A percentile compares a stretch with the other conserved stretches of the same genome.
phyloP scores from a whole-genome alignment of 2,797 vertebrate genomes.

The Sparus aurata region DNA sequence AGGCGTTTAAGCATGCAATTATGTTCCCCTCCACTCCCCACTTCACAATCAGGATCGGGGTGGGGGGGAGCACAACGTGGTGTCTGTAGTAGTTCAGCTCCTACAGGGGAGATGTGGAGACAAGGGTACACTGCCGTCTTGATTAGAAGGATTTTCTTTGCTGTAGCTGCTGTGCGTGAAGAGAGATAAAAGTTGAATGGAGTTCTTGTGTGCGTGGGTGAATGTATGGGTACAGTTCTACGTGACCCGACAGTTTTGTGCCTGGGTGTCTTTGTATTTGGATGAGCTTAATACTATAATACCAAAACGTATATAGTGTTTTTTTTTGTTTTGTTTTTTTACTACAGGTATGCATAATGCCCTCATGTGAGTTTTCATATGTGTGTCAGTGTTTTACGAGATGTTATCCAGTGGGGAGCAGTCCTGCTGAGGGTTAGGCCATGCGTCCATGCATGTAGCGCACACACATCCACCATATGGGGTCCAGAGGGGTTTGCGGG shows the following conservation, averaged over 20 bases:
- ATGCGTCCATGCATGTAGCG: slow-evolving; percentile 75
- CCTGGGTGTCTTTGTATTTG: slow-evolving; percentile 2
- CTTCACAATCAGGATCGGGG: slow-evolving; percentile 68
- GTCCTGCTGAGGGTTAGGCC: slow-evolving; percentile 63
- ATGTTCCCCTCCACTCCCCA: slow-evolving; percentile 74
- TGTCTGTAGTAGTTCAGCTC: slow-evolving; percentile 62
- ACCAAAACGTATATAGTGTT: too few species aligned
- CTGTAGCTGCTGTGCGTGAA: slow-evolving; percentile 33
- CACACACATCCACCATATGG: slow-evolving; percentile 73
- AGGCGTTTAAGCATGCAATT: slow-evolving; percentile 85
- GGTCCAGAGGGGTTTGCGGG: slow-evolving; percentile 67
- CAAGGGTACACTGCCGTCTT: slow-evolving; percentile 40
- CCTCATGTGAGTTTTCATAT: slow-evolving; percentile 25
- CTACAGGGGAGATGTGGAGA: slow-evolving; percentile 52
- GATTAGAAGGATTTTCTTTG: slow-evolving; percentile 53
- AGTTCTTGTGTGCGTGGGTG: slow-evolving; percentile 4
- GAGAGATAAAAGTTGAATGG: slow-evolving; percentile 32
- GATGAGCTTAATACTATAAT: too few species aligned
- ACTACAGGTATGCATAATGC: slow-evolving; percentile 3
- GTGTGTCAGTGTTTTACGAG: slow-evolving; percentile 70
- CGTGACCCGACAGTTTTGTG: slow-evolving; percentile 3
- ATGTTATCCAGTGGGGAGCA: slow-evolving; percentile 69
- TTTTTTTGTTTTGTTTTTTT: background rate
- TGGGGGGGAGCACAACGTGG: slow-evolving; percentile 64
- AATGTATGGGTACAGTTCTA: background rate